Percentiles rank a stretch among this genome's conserved stretches.
Evolutionary conservation across 2,797 vertebrate species (phyloP).

Genomic region (Echiichthys vipera): DNA sequence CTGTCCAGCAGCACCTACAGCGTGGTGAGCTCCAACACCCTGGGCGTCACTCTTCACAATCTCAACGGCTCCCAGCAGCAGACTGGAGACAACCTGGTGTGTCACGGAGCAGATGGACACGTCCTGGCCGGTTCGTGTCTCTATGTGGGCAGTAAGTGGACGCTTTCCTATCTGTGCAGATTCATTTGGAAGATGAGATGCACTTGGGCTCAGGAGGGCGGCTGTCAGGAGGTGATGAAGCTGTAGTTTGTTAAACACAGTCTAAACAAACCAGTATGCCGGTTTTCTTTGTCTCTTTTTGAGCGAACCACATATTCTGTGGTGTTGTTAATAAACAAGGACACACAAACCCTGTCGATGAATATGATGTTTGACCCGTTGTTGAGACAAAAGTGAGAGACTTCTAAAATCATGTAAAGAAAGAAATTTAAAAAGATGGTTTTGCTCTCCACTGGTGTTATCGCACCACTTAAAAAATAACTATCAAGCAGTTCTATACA

Average conservation of each 20-base stretch:
- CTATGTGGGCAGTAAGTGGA: constrained; percentile 92
- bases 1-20: constrained; percentile 85
- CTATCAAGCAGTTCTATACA: not conserved
- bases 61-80: constrained; percentile 94
- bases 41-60: constrained; percentile 86
- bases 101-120: constrained; percentile 88
- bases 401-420: not conserved
- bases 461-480: not conserved
- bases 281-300: not conserved
- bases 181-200: not conserved
- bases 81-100: constrained; percentile 96
- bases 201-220: not conserved
- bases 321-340: not conserved
- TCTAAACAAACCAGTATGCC: not conserved
- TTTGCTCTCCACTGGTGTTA: not conserved
- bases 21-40: constrained; percentile 78
- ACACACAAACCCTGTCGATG: not conserved
- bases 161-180: not conserved
- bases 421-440: not conserved
- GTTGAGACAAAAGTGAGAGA: not conserved
- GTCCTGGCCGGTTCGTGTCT: constrained; percentile 94
- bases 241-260: not conserved
- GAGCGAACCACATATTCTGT: not conserved
- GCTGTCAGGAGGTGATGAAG: not conserved
- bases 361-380: not conserved